Evolutionary conservation across 1,140 invertebrate species (phyloP), one percentile per base, ranked within the genome.

Genomic region (Rhysida immarginata): DNA sequence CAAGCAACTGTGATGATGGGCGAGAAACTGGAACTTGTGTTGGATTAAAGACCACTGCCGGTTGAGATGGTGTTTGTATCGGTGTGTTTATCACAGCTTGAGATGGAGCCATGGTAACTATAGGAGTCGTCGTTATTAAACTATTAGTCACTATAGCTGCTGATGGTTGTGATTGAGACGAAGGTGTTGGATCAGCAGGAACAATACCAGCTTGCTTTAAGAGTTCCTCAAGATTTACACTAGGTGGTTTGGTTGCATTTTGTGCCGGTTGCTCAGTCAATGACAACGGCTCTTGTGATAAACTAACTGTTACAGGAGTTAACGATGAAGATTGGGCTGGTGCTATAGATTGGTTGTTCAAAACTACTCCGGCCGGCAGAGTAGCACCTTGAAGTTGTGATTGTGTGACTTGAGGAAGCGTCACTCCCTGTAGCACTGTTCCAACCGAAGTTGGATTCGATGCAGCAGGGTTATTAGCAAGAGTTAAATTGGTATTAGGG

Each of bases 151-250:
- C 16, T 16, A 35, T 16, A 35, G 29, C 29, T 8, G 29, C 16
- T 35, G 16, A 16, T 35, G 29, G 29, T 8, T 8, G 29, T 8
- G 29, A 35, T 8, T 5, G 29, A 5, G 29, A 35, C 5, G 44
- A 20, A 23, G 44, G 44, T 5, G 44, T 5, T 13, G 58, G 35
- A 26, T 59, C 59, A 44, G 60, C 52, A n/a, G 53, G 57, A 5
- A 56, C 52, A 54, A 60, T 60, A 20, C 59, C 59, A 26, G 57
- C 46, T 42, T 60, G 53, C 54, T 60, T 60, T 16, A 60, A 44
- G 41, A 60, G 49, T 49, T 60, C 59, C 45, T 56, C 59, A 20
- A 60, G 43, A 35, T 60, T 60, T 2, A 60, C 18, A 25, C 27
- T 35, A 2, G 21, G 55, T 5, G 27, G 21, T 56, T 49, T 56